Base-by-base conservation (phyloP, 2,797 vertebrate species). In the Neostethus bicornis region DNA sequence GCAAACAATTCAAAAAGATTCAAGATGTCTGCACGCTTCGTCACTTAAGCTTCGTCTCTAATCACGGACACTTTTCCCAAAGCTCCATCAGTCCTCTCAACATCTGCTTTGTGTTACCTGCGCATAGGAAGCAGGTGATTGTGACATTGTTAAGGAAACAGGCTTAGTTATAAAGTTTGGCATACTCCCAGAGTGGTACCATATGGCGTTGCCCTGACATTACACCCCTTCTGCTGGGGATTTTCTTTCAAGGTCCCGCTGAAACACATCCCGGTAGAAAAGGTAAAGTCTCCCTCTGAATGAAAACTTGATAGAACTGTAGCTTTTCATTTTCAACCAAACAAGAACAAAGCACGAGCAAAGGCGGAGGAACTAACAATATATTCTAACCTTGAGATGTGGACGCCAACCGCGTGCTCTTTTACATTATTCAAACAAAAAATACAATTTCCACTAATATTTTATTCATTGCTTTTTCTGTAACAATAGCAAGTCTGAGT, bases 341-440 rank as follows among this genome's bases (percentile, higher is more conserved):
- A 87, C 67, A 86, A 81, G 80, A 82, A 81, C 77, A 79, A 86
- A 87, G 83, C 64, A 50, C 13, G 25, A 67, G 45, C 73, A 73
- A 53, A 47, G 51, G 57, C 60, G 26, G 38, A 51, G 52, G 72
- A 79, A 68, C 77, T 83, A 84, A 86, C 84, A 83, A 80, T 73
- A 70, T 60, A 74, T 69, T 82, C 70, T 86, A 84, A 90, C 89
- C 87, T 90, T 90, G 84, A 85, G 77, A 87, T 79, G 79, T 83
- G 84, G 77, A 80, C 53, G 51, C 81, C 81, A 81, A 78, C 80
- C 85, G 73, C 67, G 31, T 77, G 76, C 75, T 79, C 81, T 84
- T 85, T 84, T 92, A 86, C 87, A 92, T 92, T 92, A 92, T 92
- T 92, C 90, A 92, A 90, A 85, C 77, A 50, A 85, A 87, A 90